Evolutionary conservation across 2,113 vertebrate genomes (phyloP), one percentile per base, ranked within the genome.

Genomic region (Tiliqua scincoides): DNA sequence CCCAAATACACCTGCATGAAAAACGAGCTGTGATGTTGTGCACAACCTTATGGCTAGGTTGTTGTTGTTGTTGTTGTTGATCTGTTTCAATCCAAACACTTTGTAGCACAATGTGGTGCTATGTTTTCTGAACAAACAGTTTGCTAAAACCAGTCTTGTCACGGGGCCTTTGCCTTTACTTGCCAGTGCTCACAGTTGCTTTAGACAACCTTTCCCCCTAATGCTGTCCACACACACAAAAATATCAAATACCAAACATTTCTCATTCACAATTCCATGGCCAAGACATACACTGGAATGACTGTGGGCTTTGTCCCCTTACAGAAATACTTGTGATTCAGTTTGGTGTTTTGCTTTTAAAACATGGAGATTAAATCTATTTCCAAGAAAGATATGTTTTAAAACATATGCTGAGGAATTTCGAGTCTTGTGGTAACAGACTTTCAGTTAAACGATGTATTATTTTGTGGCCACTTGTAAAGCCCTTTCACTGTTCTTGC

Each of bases 101-200:
- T 91, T 84, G 79, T 87, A 87, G 52, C 61, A 80, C 86, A 79
- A 93, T 91, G 94, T 92, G 87, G 91, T 72, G 85, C 80, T 90
- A 91, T 54, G 79, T 90, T 88, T 71, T 95, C 86, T 92, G 93
- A 93, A 0, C 77, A 91, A 93, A 88, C 70, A 92, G 82, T 32
- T 85, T 88, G 14, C 30, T 89, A 91, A 94, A 91, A 84, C 83
- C 87, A 89, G 9, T 65, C 65, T 90, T 76, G 90, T 73, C 82
- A 89, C 68, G 90, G 43, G 5, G 32, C 32, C 57, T 91, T 91
- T 92, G 88, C 92, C 65, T 76, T 15, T 82, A 48, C 68, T 30
- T 85, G 62, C 70, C 48, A 84, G 68, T 61, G 82, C 70, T 30
- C 7, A 25, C 37, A 85, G 74, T 15, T 48, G 1, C 85, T 88